Evolutionary conservation across 1,140 invertebrate species (phyloP), one percentile per base, ranked within the genome.

Genomic region (Pogonomyrmex barbatus): DNA sequence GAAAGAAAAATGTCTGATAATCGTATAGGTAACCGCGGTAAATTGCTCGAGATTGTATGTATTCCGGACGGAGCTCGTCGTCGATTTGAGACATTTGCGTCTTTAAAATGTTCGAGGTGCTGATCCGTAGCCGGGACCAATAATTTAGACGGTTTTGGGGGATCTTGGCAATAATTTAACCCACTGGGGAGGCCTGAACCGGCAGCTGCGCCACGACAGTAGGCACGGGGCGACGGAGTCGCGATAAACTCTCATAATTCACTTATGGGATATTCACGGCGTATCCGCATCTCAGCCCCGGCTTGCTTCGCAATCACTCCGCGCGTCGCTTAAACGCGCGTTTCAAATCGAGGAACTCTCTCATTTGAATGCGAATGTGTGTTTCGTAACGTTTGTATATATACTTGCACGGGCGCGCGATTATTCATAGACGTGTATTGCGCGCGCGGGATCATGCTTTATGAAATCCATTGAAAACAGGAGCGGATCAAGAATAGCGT

Each of bases 241-340:
- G 85, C 79, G 86, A 89, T 91, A 89, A 91, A 91, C 90, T 91
- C 90, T 91, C 88, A 83, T 91, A 91, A 91, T 91, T 91, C 88
- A 91, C 90, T 91, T 89, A 89, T 30, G 78, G 88, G 71, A 89
- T 89, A 89, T 89, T 77, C 76, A 70, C 65, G 47, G 8, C 73
- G 52, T 88, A 86, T 87, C 86, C 73, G 81, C 87, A 45, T 83
- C 68, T 83, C 79, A 50, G 68, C 12, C 30, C 54, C 56, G 68
- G 79, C 36, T 71, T 17, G 30, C 30, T 36, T 33, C 67, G 52
- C 77, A 81, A 33, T 75, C 65, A 45, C 30, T 8, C 65, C 77
- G 70, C 71, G 47, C 82, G 77, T 70, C 65, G 78, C 45, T 86
- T 81, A 71, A 89, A 71, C 71, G 70, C 81, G 33, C n/a, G 30